Evolutionary conservation across 2,113 vertebrate species (phyloP).

Genomic region (Oceanodroma tethys): DNA sequence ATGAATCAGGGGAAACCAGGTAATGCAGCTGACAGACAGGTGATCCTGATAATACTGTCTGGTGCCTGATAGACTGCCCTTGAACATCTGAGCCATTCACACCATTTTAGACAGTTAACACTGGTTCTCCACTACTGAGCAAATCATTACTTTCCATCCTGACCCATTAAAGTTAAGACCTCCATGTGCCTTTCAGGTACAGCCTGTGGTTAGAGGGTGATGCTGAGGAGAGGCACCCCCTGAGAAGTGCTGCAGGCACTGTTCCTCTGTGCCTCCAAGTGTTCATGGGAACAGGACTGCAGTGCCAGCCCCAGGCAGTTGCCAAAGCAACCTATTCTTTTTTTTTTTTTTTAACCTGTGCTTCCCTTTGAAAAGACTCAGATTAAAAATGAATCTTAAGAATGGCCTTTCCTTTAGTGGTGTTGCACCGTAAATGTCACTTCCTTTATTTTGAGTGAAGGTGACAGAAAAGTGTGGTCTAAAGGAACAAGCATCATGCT

Average conservation of each 20-base stretch:
- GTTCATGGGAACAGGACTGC: neutral
- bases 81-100: conserved; percentile 55
- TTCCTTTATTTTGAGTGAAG: conserved; percentile 39
- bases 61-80: conserved; percentile 59
- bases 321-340: neutral
- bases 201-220: conserved; percentile 20
- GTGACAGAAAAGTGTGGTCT: conserved; percentile 4
- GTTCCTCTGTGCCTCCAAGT: neutral
- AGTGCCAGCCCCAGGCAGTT: conserved; percentile 13
- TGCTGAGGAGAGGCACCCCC: conserved; percentile 22
- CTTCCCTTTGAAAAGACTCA: conserved; percentile 26
- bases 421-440: conserved; percentile 10
- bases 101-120: conserved; percentile 35
- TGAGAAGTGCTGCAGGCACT: conserved; percentile 1
- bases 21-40: conserved; percentile 50
- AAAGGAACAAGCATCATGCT: neutral
- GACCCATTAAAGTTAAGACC: conserved; percentile 46
- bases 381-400: conserved; percentile 30
- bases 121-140: conserved; percentile 22
- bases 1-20: neutral
- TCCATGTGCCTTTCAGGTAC: neutral
- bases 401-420: conserved; percentile 11
- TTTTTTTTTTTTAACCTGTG: neutral
- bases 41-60: conserved; percentile 58
- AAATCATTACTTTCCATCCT: conserved; percentile 35